phyloP scores from a whole-genome alignment of 2,113 vertebrate species.

The Mustela nigripes region DNA sequence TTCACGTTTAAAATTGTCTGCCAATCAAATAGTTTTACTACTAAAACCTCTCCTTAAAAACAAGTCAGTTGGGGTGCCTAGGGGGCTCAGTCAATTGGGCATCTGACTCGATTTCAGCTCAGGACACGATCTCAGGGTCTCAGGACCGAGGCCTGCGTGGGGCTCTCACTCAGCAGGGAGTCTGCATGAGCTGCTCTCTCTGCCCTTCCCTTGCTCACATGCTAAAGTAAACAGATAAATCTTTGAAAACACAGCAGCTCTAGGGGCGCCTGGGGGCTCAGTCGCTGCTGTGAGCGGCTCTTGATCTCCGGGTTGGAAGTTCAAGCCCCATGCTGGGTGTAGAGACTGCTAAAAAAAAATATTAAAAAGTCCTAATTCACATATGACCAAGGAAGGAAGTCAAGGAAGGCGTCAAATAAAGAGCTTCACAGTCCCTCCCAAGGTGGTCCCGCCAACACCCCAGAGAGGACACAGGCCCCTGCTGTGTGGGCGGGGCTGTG shows the following conservation, averaged over 20 bases:
- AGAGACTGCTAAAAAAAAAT: neutral
- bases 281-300: neutral
- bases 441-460: neutral
- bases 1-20: neutral
- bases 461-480: neutral
- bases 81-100: neutral
- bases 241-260: neutral
- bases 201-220: neutral
- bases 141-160: accelerated
- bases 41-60: neutral
- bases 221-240: neutral
- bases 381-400: accelerated
- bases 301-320: neutral
- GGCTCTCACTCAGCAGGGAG: neutral
- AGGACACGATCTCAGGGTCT: neutral
- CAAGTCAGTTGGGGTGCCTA: neutral
- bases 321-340: neutral
- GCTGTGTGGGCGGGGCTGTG: neutral
- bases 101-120: neutral
- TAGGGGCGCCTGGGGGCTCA: neutral
- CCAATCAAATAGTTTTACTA: neutral
- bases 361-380: too few species aligned
- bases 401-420: accelerated
- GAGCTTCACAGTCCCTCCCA: neutral
- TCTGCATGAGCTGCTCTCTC: neutral